Conservation (phyloP, 2,113 vertebrate genomes). For the Siniperca chuatsi region DNA sequence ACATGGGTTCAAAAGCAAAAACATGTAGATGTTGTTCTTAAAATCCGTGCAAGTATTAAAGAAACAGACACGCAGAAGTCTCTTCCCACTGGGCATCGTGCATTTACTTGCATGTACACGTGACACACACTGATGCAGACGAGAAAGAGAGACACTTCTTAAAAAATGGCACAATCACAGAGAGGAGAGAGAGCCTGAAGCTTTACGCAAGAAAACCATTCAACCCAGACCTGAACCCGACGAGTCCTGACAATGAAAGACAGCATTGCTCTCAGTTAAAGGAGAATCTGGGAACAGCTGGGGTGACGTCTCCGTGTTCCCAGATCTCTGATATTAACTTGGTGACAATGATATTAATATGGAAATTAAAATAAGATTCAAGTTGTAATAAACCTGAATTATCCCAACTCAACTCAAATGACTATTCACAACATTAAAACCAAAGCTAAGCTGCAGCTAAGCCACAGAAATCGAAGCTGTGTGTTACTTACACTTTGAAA, state of each 20-base stretch:
- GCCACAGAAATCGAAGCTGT: background rate
- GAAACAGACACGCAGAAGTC: too few relatives aligned
- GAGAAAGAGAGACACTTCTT: background rate
- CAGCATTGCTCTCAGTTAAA: background rate
- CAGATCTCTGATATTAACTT: background rate
- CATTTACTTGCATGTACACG: background rate
- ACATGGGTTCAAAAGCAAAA: too few relatives aligned
- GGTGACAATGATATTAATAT: background rate
- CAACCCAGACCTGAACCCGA: background rate
- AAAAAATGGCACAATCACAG: too few relatives aligned
- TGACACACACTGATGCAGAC: background rate
- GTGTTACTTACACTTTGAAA: too few relatives aligned
- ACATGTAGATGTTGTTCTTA: background rate
- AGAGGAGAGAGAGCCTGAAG: background rate
- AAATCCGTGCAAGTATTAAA: too few relatives aligned
- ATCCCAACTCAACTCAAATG: background rate
- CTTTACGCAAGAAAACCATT: too few relatives aligned
- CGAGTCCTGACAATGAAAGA: background rate
- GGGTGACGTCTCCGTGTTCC: background rate
- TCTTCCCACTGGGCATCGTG: too few relatives aligned
- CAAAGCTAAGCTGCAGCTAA: background rate
- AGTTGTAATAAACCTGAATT: background rate
- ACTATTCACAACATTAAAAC: background rate
- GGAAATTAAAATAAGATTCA: background rate
- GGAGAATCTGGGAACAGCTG: background rate